Percentiles rank a stretch among this genome's conserved stretches.
Conservation (phyloP, 2,888 invertebrate genomes). For the Netelia virgata region DNA sequence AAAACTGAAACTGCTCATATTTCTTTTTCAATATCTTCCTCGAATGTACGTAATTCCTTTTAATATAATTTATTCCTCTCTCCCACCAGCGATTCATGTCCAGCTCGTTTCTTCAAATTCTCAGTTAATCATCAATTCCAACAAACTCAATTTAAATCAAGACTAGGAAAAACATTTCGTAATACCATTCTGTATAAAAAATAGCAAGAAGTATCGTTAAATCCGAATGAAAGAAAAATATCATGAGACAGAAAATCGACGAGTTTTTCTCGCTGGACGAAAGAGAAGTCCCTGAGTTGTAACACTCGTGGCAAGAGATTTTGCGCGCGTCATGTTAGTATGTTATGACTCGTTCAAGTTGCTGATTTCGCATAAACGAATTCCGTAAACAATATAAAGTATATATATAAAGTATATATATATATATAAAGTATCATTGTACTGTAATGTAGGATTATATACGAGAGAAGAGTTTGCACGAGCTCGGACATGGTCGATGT, state of each 20-base stretch:
- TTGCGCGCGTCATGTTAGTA: conserved; percentile 34
- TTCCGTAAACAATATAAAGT: conserved; percentile 58
- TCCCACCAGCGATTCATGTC: too few relatives aligned
- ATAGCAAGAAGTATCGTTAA: too few relatives aligned
- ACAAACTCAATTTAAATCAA: too few relatives aligned
- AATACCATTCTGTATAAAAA: too few relatives aligned
- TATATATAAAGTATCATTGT: neutral
- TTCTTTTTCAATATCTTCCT: too few relatives aligned
- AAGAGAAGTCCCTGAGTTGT: neutral
- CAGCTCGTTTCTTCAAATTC: too few relatives aligned
- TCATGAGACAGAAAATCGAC: neutral
- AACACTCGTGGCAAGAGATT: conserved; percentile 11
- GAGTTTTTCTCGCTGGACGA: neutral
- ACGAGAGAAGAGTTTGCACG: conserved; percentile 15
- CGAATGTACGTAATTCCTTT: too few relatives aligned
- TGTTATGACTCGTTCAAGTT: conserved; percentile 69
- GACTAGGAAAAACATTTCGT: too few relatives aligned
- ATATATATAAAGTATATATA: conserved; percentile 40
- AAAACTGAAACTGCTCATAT: too few relatives aligned
- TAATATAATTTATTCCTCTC: too few relatives aligned
- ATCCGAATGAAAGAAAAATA: neutral
- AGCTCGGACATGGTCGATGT: neutral
- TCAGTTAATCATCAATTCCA: too few relatives aligned
- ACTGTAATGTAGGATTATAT: neutral
- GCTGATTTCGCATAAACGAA: conserved; percentile 75